A percentile compares a stretch with the other conserved stretches of the same genome.
Evolutionary conservation across 2,888 invertebrate genomes (phyloP).

Genomic region (Acrobasis suavella): DNA sequence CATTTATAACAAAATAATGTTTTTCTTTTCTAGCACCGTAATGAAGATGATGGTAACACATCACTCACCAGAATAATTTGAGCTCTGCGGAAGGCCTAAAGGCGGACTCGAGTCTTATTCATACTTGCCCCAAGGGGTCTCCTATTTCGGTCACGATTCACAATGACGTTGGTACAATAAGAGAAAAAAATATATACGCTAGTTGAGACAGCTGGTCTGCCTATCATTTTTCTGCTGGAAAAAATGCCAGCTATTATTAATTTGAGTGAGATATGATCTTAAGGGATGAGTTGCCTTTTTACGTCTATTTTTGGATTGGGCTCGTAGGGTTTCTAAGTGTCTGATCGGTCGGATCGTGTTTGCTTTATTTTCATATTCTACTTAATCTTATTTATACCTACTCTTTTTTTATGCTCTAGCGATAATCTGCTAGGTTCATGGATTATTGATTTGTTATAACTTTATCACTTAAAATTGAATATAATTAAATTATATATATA

Average conservation of each 20-base stretch:
- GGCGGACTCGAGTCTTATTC: conserved; percentile 2
- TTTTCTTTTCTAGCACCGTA: conserved; percentile 41
- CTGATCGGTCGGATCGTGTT: conserved; percentile 2
- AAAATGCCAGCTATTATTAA: conserved; percentile 55
- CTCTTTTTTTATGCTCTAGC: not conserved
- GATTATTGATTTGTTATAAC: too few relatives aligned
- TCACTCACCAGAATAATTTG: conserved; percentile 26
- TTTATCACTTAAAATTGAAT: too few relatives aligned
- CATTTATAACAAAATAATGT: conserved; percentile 41
- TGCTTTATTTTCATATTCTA: conserved; percentile 7
- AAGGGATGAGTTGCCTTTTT: conserved; percentile 39
- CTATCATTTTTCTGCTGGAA: conserved; percentile 46
- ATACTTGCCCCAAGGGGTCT: conserved; percentile 26
- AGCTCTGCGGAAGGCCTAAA: conserved; percentile 24
- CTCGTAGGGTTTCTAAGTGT: conserved; percentile 23
- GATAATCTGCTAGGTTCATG: too few relatives aligned
- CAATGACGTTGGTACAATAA: conserved; percentile 51
- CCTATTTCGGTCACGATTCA: conserved; percentile 39
- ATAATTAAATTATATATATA: too few relatives aligned
- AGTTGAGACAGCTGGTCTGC: conserved; percentile 43
- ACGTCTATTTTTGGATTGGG: conserved; percentile 33
- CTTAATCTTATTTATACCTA: not conserved
- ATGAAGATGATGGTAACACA: conserved; percentile 43
- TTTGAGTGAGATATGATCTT: conserved; percentile 51
- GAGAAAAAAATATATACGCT: conserved; percentile 48